phyloP scores from a whole-genome alignment of 2,113 vertebrate species.

The Tachysurus vachellii region DNA sequence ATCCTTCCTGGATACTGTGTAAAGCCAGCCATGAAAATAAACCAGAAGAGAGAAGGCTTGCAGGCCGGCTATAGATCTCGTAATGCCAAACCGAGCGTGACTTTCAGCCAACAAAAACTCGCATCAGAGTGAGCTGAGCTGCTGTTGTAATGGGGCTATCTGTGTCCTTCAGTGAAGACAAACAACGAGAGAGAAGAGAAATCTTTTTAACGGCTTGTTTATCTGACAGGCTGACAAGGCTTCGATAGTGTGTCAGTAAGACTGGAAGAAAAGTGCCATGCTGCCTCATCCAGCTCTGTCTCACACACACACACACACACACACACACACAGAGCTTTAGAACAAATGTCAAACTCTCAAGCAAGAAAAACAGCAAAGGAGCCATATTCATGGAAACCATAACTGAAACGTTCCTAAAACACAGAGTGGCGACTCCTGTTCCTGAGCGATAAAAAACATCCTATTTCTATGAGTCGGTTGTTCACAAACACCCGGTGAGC shows the following conservation, averaged over 20 bases:
- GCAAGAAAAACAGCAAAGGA: background rate
- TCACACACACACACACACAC: background rate
- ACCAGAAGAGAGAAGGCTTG: constrained; percentile 7
- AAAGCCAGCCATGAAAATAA: background rate
- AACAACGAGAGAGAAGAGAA: constrained; percentile 30
- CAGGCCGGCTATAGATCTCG: constrained; percentile 16
- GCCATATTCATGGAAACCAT: background rate
- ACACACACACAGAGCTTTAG: background rate
- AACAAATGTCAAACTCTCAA: constrained; percentile 7
- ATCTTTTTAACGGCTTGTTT: constrained; percentile 42
- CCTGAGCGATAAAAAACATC: background rate
- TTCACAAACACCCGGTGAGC: background rate
- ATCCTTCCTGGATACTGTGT: background rate
- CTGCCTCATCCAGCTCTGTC: constrained; percentile 3
- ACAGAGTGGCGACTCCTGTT: background rate
- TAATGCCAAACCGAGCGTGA: constrained; percentile 11
- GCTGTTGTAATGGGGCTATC: background rate
- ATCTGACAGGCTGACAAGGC: constrained; percentile 44
- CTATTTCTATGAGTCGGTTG: background rate
- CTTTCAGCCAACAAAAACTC: constrained; percentile 17
- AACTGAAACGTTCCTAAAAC: background rate
- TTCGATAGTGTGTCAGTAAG: constrained; percentile 12
- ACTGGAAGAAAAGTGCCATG: constrained; percentile 22
- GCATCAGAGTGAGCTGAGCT: constrained; percentile 16
- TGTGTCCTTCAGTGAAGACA: constrained; percentile 8